phyloP scores from a whole-genome alignment of 2,797 vertebrate genomes.

The Paramormyrops hopkinsi region DNA sequence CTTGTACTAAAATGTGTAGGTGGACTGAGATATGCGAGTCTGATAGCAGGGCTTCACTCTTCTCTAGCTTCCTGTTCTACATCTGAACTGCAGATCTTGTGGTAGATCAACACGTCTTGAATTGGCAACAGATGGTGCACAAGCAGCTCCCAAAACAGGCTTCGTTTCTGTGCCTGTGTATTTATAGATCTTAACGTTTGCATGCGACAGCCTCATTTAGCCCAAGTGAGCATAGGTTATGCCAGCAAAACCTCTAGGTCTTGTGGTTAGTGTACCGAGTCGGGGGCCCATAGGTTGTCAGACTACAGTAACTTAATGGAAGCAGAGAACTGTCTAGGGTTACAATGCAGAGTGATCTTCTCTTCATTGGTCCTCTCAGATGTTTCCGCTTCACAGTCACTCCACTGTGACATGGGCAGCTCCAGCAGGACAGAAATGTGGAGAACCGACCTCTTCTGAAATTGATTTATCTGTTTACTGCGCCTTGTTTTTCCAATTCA shows the following conservation, averaged over 20 bases:
- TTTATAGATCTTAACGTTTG: background rate
- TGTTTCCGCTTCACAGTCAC: background rate
- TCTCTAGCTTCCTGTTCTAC: slow-evolving; percentile 10
- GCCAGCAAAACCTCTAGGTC: background rate
- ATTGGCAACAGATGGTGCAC: background rate
- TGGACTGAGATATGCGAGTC: background rate
- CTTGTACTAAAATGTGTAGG: background rate
- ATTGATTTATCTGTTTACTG: background rate
- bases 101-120: slow-evolving; percentile 1
- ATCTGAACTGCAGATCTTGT: background rate
- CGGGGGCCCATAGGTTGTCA: background rate
- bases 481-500: background rate
- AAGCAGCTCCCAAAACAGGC: background rate
- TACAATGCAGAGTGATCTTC: background rate
- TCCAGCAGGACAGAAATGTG: background rate
- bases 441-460: background rate
- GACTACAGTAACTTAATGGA: background rate
- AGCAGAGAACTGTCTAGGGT: background rate
- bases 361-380: background rate
- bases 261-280: too few species aligned
- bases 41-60: background rate
- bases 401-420: background rate
- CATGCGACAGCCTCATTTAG: background rate
- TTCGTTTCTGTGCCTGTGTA: background rate
- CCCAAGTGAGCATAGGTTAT: background rate